A percentile compares a stretch with the other conserved stretches of the same genome.
Conservation (phyloP, 2,888 invertebrate genomes). For the Hyppa rectilinea region DNA sequence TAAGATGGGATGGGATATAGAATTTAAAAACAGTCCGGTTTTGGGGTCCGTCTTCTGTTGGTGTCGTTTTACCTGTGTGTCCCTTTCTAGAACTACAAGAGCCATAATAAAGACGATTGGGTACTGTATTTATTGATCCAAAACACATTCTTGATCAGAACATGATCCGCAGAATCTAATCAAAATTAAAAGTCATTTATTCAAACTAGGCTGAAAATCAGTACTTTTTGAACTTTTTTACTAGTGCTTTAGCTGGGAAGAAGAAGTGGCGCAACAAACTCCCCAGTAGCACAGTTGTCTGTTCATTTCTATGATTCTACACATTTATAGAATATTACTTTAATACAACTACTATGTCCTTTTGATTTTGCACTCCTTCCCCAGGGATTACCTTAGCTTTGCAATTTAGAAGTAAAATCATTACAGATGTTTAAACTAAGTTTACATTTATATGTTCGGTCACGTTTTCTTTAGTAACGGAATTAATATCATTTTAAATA, state of each 20-base stretch:
- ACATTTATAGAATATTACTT: no score
- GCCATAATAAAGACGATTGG: background rate
- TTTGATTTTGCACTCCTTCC: conserved; percentile 15
- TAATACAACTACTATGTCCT: conserved; percentile 3
- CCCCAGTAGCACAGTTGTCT: no score
- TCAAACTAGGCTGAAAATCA: no score
- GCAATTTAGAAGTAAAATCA: conserved; percentile 22
- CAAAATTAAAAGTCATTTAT: no score
- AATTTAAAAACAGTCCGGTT: background rate
- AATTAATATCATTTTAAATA: conserved; percentile 5
- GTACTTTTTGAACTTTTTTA: no score
- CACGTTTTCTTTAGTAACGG: conserved; percentile 9
- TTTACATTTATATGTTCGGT: conserved; percentile 2
- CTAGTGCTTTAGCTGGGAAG: no score
- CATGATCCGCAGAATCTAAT: background rate
- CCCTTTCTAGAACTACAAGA: background rate
- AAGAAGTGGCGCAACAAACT: no score
- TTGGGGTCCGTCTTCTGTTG: background rate
- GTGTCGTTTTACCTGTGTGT: background rate
- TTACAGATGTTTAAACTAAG: conserved; percentile 12
- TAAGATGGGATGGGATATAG: background rate
- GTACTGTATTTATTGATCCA: background rate
- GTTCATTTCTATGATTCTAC: no score
- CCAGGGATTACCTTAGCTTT: background rate
- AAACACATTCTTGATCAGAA: background rate